phyloP scores from a whole-genome alignment of 2,888 invertebrate species.

The Eupeodes latifasciatus region DNA sequence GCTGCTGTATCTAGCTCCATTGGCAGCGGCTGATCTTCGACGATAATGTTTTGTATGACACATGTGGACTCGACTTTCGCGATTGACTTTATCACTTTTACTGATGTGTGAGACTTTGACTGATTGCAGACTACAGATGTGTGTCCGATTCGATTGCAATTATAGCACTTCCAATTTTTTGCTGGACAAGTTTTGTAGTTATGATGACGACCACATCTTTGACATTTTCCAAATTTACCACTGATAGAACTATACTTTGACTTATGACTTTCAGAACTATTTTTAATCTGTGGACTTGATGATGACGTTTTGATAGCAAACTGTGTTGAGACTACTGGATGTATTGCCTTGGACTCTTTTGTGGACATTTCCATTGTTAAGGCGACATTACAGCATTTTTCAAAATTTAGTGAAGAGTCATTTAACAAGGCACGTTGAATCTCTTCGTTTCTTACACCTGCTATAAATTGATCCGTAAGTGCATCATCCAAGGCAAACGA shows the following conservation, averaged over 20 bases:
- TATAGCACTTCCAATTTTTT: constrained; percentile 43
- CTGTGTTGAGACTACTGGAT: constrained; percentile 20
- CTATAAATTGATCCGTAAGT: constrained; percentile 39
- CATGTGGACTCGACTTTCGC: constrained; percentile 31
- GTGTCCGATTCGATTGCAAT: constrained; percentile 44
- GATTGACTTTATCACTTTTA: constrained; percentile 30
- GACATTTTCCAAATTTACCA: constrained; percentile 34
- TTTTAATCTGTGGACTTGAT: constrained; percentile 18
- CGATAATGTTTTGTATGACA: constrained; percentile 11
- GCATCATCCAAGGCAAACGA: constrained; percentile 36
- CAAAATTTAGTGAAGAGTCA: constrained; percentile 44
- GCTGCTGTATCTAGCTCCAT: constrained; percentile 29
- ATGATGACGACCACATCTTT: constrained; percentile 35
- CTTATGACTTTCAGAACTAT: constrained; percentile 9
- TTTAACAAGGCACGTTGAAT: constrained; percentile 43
- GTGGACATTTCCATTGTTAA: constrained; percentile 30
- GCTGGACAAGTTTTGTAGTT: constrained; percentile 37
- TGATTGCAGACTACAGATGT: constrained; percentile 44
- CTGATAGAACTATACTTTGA: constrained; percentile 25
- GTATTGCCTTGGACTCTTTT: constrained; percentile 23
- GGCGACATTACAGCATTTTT: constrained; percentile 46
- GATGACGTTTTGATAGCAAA: constrained; percentile 16
- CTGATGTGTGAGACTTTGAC: constrained; percentile 10
- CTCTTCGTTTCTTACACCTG: constrained; percentile 26
- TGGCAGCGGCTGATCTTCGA: not conserved